phyloP scores from a whole-genome alignment of 1,140 invertebrate genomes.

The Drosophila funebris region DNA sequence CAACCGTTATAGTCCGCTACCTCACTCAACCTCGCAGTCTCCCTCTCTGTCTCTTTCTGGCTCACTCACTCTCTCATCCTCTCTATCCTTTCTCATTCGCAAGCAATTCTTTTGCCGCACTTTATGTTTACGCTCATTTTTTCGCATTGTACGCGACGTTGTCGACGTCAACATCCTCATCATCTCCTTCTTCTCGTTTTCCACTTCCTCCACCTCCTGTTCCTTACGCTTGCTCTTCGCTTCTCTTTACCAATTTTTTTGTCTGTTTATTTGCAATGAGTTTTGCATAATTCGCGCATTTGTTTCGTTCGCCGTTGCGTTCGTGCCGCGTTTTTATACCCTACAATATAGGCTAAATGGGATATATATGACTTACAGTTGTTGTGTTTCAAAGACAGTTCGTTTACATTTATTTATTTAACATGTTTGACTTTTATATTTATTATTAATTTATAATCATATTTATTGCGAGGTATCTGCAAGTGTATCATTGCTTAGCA shows the following conservation, averaged over 20 bases:
- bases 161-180: conserved; percentile 79
- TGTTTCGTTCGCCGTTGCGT: conserved; percentile 58
- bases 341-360: not conserved
- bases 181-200: conserved; percentile 9
- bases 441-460: not conserved
- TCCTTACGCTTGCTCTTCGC: not conserved
- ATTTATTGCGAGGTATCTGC: conserved; percentile 15
- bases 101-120: conserved; percentile 64
- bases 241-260: conserved; percentile 25
- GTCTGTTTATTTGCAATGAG: conserved; percentile 78
- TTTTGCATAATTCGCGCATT: conserved; percentile 81
- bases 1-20: conserved; percentile 56
- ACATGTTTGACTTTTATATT: no score
- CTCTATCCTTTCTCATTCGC: conserved; percentile 31
- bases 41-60: not conserved
- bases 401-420: not conserved
- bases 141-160: conserved; percentile 67
- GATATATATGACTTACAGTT: not conserved
- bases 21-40: not conserved
- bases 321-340: conserved; percentile 43
- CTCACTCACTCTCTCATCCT: not conserved
- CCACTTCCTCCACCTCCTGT: conserved; percentile 16
- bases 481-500: not conserved
- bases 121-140: conserved; percentile 79
- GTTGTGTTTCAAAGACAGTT: not conserved